Evolutionary conservation across 2,797 vertebrate genomes (phyloP).

Genomic region (Gymnoscopelus microlampas): DNA sequence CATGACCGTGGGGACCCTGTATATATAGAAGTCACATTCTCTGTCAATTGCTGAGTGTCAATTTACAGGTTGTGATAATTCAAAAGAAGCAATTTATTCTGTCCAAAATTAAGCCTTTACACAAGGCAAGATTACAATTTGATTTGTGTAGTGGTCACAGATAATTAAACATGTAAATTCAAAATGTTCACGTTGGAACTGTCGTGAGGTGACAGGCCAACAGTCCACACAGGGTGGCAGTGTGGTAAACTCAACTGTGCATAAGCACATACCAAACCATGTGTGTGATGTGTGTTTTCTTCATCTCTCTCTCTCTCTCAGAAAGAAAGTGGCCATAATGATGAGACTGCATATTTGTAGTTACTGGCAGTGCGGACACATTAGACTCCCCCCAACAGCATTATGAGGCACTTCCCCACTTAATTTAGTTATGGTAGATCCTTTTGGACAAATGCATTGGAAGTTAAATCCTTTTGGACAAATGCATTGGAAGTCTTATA

Average conservation of each 20-base stretch:
- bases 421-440: constrained; percentile 1
- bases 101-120: background rate
- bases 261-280: constrained; percentile 1
- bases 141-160: no score
- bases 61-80: no score
- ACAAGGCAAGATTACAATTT: background rate
- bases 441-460: constrained; percentile 18
- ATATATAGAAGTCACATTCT: no score
- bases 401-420: constrained; percentile 11
- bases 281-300: background rate
- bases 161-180: background rate
- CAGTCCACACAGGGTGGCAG: constrained; percentile 64
- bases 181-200: background rate
- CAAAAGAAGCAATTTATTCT: background rate
- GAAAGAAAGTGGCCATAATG: constrained; percentile 1
- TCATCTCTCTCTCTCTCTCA: background rate
- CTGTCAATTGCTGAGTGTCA: no score
- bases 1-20: no score
- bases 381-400: constrained; percentile 17
- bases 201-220: background rate
- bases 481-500: background rate
- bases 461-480: background rate
- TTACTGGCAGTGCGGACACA: constrained; percentile 14
- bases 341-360: constrained; percentile 25
- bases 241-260: constrained; percentile 37